phyloP scores from a whole-genome alignment of 2,113 vertebrate genomes.

The Cyprinodon tularosa region DNA sequence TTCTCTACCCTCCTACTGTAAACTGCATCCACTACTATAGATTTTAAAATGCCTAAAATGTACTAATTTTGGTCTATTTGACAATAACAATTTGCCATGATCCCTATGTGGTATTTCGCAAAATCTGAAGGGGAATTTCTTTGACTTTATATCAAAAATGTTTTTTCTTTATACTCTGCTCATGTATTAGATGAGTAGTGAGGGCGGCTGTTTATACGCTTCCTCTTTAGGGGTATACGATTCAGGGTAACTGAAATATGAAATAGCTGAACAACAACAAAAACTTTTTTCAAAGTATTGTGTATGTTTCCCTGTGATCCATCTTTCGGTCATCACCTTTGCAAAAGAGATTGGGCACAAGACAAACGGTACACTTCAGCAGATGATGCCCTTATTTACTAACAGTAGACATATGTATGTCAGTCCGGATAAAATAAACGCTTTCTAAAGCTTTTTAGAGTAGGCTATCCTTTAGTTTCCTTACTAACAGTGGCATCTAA shows the following conservation, averaged over 20 bases:
- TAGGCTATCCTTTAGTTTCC: constrained; percentile 9
- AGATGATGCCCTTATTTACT: constrained; percentile 68
- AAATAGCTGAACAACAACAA: too few species aligned
- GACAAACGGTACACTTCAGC: constrained; percentile 53
- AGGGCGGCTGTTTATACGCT: neutral
- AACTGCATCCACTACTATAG: too few species aligned
- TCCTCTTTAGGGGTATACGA: neutral
- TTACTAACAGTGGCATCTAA: constrained; percentile 34
- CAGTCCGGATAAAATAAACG: constrained; percentile 51
- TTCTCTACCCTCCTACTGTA: too few species aligned
- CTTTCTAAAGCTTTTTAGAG: constrained; percentile 26
- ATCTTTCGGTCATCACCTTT: neutral
- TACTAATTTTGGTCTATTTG: neutral
- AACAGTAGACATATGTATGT: constrained; percentile 71
- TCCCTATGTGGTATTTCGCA: neutral
- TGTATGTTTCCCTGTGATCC: too few species aligned
- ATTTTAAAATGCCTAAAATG: too few species aligned
- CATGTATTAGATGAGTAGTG: neutral
- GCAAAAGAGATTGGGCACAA: constrained; percentile 45
- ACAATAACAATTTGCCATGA: neutral
- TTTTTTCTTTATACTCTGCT: neutral
- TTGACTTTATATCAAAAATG: neutral
- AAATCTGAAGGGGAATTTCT: neutral
- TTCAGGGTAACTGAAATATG: neutral
- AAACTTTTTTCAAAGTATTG: too few species aligned